Base-by-base conservation (phyloP, 2,888 invertebrate species). In the Aromia moschata region DNA sequence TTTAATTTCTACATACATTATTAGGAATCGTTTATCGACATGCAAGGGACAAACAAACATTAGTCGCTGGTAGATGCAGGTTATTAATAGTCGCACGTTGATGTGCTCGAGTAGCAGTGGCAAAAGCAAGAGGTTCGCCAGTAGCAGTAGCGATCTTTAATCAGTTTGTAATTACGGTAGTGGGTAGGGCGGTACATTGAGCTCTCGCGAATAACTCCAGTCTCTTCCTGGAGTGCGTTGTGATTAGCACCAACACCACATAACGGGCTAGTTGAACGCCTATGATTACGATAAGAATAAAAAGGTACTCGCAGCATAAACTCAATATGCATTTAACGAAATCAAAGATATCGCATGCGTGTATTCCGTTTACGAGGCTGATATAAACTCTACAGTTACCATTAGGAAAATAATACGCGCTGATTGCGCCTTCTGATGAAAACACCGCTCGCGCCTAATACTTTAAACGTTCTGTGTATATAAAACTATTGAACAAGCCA, bases 181-280 rank as follows among this genome's bases (percentile, higher is more conserved):
- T 31, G 49, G 49, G 56, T 31, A 41, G 41, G 33, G 49, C 46
- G 16, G 31, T 41, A 49, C 44, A 41, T 37, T 31, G 16, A 17
- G 18, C 33, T 41, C 31, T 54, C 14, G 38, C 18, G 15, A 41
- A 18, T 37, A 25, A 38, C 10, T 52, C 51, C 40, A 55, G 54
- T 65, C 61, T 56, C 66, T 67, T 69, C 66, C 69, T 69, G 64
- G 59, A 65, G 59, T 63, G 52, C 60, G 61, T 58, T 40, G 49
- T 64, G 67, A 67, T 67, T 68, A 65, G 62, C 66, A 67, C 56
- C 62, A 62, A 58, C 61, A 40, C 54, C 60, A 57, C 55, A 58
- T 61, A 65, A 65, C 66, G 66, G 66, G 54, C 43, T 58, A 25
- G 45, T 47, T 58, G 60, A 63, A 68, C 65, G 66, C 66, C 66